Percentiles rank a stretch among this genome's conserved stretches.
phyloP scores from a whole-genome alignment of 2,888 invertebrate species.

The Scotopteryx bipunctaria region DNA sequence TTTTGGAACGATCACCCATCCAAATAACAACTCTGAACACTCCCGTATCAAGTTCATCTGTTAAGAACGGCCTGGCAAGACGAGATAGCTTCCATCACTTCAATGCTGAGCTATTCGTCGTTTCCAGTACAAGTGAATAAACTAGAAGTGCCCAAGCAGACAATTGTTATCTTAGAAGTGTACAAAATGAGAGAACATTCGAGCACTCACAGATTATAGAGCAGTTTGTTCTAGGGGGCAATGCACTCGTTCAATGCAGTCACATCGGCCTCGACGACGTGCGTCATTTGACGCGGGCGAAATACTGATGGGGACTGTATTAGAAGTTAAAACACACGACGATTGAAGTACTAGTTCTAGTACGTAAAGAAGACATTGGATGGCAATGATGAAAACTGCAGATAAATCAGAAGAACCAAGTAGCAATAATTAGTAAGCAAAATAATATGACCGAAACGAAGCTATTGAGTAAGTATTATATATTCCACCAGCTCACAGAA shows the following conservation, averaged over 20 bases:
- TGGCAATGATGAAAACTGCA: neutral
- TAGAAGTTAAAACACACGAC: neutral
- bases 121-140: slow-evolving; percentile 10
- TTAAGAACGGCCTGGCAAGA: too few species aligned
- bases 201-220: slow-evolving; percentile 27
- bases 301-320: slow-evolving; percentile 40
- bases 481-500: too few species aligned
- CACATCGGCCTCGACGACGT: slow-evolving; percentile 47
- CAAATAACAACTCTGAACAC: too few species aligned
- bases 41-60: too few species aligned
- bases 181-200: slow-evolving; percentile 60
- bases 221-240: slow-evolving; percentile 50
- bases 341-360: neutral
- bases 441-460: too few species aligned
- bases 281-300: slow-evolving; percentile 50
- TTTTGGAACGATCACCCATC: too few species aligned
- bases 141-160: slow-evolving; percentile 21
- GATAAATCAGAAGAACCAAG: too few species aligned
- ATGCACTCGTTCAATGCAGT: slow-evolving; percentile 57
- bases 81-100: neutral
- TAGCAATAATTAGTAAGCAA: too few species aligned
- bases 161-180: slow-evolving; percentile 60
- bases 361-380: neutral
- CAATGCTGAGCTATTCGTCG: neutral
- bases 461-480: too few species aligned